Conservation (phyloP, 2,888 invertebrate genomes). For the Anoncus sp. region DNA sequence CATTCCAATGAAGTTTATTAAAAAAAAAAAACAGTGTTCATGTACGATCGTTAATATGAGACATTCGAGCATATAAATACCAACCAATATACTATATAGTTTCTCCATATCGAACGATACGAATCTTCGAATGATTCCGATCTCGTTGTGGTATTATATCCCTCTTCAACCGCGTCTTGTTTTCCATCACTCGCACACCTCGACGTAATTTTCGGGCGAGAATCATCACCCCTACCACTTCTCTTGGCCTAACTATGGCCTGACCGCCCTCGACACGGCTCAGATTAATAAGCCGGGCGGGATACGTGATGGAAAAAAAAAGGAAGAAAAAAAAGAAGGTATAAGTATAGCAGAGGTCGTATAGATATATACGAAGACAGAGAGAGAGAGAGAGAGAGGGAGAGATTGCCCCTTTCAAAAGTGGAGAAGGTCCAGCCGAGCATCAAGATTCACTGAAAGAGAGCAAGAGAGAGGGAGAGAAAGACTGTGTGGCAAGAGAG, state of each 20-base stretch:
- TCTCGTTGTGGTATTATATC: constrained; percentile 38
- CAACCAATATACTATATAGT: no score
- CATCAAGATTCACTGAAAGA: constrained; percentile 46
- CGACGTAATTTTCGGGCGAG: constrained; percentile 60
- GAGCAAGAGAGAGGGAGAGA: constrained; percentile 68
- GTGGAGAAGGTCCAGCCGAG: constrained; percentile 52
- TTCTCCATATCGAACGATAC: not conserved
- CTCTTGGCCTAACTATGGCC: constrained; percentile 54
- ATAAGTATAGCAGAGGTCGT: constrained; percentile 52
- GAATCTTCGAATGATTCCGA: constrained; percentile 31
- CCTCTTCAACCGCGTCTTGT: constrained; percentile 41
- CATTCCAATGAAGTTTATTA: constrained; percentile 3
- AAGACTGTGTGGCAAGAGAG: constrained; percentile 43
- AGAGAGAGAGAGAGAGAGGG: constrained; percentile 35
- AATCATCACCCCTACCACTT: constrained; percentile 52
- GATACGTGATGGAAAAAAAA: constrained; percentile 54
- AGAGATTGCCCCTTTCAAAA: constrained; percentile 52
- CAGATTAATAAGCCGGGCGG: constrained; percentile 65
- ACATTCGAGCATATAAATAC: not conserved
- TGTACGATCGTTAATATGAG: constrained; percentile 4
- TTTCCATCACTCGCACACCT: constrained; percentile 62
- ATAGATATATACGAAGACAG: constrained; percentile 45
- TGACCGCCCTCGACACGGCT: constrained; percentile 62
- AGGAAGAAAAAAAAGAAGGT: constrained; percentile 46
- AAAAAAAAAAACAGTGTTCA: not conserved